Percentiles rank a stretch among this genome's conserved stretches.
phyloP scores from a whole-genome alignment of 2,888 invertebrate species.

The Nomada ruficornis region DNA sequence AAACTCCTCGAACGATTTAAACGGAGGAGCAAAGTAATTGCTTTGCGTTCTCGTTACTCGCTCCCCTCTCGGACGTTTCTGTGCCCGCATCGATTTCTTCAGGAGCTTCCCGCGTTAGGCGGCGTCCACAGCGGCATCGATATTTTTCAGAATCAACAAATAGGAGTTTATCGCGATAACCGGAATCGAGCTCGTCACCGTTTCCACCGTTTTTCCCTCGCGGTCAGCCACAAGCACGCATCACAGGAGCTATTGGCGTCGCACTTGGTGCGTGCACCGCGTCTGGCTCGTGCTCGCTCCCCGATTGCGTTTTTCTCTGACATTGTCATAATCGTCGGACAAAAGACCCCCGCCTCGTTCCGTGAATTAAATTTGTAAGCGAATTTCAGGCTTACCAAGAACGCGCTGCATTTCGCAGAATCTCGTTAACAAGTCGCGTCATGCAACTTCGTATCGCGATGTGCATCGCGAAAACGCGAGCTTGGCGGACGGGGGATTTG shows the following conservation, averaged over 20 bases:
- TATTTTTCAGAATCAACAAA: neutral
- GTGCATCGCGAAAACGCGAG: slow-evolving; percentile 19
- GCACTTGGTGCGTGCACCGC: slow-evolving; percentile 1
- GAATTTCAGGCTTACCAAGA: neutral
- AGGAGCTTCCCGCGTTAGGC: slow-evolving; percentile 22
- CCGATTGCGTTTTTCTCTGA: neutral
- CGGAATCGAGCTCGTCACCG: neutral
- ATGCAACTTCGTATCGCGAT: slow-evolving; percentile 50
- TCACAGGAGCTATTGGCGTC: slow-evolving; percentile 36
- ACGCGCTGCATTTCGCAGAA: slow-evolving; percentile 41
- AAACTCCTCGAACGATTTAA: slow-evolving; percentile 57
- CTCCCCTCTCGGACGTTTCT: neutral
- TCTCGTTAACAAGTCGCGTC: slow-evolving; percentile 45
- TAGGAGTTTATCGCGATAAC: too few relatives aligned
- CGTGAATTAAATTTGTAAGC: neutral
- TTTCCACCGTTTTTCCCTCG: slow-evolving; percentile 6
- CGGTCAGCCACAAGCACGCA: slow-evolving; percentile 18
- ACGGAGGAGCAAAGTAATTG: slow-evolving; percentile 56
- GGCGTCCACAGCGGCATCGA: slow-evolving; percentile 3
- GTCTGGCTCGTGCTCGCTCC: slow-evolving; percentile 12
- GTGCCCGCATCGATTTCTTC: slow-evolving; percentile 19
- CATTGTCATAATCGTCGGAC: neutral
- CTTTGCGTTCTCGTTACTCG: slow-evolving; percentile 48
- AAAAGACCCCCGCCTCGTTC: neutral
- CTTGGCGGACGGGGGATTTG: slow-evolving; percentile 6